phyloP scores from a whole-genome alignment of 2,113 vertebrate genomes.

The Tragelaphus scriptus region DNA sequence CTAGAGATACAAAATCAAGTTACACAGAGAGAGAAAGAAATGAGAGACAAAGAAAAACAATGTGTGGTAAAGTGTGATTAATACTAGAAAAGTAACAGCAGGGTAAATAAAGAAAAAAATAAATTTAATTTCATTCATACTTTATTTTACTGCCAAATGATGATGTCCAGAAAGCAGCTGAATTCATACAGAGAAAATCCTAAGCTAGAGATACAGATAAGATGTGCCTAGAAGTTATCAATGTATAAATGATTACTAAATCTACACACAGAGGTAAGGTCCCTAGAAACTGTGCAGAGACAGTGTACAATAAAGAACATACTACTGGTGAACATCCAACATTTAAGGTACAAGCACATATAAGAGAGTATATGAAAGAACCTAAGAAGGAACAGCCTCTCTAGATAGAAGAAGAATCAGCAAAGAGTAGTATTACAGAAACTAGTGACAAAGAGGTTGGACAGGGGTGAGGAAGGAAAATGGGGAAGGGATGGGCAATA shows the following conservation, averaged over 20 bases:
- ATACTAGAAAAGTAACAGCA: background rate
- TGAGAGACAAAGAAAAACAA: background rate
- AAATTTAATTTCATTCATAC: background rate
- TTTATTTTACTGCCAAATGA: background rate
- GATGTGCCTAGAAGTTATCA: background rate
- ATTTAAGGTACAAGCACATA: background rate
- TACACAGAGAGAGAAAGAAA: background rate
- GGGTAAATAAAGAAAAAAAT: constrained; percentile 16
- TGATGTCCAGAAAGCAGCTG: background rate
- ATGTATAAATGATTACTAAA: background rate
- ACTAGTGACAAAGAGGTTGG: background rate
- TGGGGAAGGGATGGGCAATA: background rate
- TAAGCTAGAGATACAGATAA: background rate
- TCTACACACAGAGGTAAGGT: background rate
- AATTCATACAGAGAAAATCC: background rate
- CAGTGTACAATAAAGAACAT: background rate
- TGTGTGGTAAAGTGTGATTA: background rate
- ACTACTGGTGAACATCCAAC: background rate
- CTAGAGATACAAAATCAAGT: constrained; percentile 5
- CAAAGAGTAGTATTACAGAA: background rate
- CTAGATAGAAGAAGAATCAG: background rate
- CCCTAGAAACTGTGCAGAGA: background rate
- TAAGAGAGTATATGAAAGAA: background rate
- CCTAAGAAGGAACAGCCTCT: background rate
- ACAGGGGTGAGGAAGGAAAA: background rate